phyloP scores from a whole-genome alignment of 2,113 vertebrate species.

The human region DNA sequence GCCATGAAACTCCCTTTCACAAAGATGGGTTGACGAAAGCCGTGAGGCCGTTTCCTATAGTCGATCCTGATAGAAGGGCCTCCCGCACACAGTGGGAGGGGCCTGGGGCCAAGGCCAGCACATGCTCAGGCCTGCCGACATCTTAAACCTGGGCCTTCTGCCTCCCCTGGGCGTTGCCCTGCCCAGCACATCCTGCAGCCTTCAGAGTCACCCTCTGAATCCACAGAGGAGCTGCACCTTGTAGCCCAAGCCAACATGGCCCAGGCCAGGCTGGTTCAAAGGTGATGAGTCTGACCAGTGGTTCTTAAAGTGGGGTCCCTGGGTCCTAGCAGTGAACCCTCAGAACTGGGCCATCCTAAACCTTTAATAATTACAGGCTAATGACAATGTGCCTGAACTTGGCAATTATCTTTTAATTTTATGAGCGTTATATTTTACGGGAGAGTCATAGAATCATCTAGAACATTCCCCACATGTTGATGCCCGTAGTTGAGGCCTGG shows the following conservation, averaged over 20 bases:
- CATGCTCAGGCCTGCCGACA: background rate
- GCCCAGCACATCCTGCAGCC: background rate
- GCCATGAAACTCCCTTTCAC: background rate
- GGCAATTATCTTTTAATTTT: accelerated
- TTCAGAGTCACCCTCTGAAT: background rate
- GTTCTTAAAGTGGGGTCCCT: background rate
- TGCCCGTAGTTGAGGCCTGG: accelerated
- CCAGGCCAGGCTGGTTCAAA: background rate
- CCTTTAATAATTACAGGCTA: too few relatives aligned
- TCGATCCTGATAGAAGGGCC: accelerated
- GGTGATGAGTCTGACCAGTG: background rate
- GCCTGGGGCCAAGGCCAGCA: background rate
- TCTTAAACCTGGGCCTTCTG: background rate
- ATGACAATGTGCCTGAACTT: accelerated
- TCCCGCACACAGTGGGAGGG: background rate
- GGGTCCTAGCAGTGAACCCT: background rate
- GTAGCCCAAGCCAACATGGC: background rate
- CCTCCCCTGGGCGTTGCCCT: too few relatives aligned
- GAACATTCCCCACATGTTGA: accelerated
- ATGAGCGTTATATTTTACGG: accelerated
- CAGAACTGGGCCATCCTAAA: accelerated
- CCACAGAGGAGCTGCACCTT: background rate
- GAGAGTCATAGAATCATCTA: accelerated
- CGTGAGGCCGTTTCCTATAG: accelerated
- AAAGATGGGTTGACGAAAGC: accelerated